phyloP scores from a whole-genome alignment of 53 echinoderm and acorn worm species.

The Actinopyga echinites region DNA sequence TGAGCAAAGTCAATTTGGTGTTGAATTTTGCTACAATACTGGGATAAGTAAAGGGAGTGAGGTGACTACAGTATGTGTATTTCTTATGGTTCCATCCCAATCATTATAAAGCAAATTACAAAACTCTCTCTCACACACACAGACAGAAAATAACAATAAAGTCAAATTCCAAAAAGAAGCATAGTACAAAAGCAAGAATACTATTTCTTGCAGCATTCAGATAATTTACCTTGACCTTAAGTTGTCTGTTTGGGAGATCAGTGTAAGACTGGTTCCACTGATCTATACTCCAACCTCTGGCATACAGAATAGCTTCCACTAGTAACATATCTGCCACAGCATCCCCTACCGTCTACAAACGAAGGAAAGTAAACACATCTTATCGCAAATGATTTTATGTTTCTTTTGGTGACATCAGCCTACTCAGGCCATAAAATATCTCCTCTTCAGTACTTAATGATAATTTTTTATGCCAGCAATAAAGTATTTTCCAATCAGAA shows the following conservation, averaged over 20 bases:
- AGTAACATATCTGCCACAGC: conserved; percentile 84
- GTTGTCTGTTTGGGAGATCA: conserved; percentile 94
- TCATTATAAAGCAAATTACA: too few species aligned
- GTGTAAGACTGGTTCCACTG: conserved; percentile 86
- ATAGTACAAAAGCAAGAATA: not conserved
- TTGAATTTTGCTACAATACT: too few species aligned
- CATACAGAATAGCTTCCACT: conserved; percentile 79
- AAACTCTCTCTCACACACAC: too few species aligned
- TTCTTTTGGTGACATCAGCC: not conserved
- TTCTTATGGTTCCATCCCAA: too few species aligned
- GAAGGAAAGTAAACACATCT: not conserved
- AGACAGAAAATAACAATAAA: too few species aligned
- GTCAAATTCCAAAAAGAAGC: too few species aligned
- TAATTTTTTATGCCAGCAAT: not conserved
- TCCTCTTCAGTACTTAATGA: too few species aligned
- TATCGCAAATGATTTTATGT: not conserved
- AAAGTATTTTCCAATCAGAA: not conserved
- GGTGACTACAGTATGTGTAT: too few species aligned
- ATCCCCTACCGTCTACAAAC: conserved; percentile 87
- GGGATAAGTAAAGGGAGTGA: too few species aligned
- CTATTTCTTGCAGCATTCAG: not conserved
- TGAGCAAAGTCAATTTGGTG: too few species aligned
- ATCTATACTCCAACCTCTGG: conserved; percentile 66
- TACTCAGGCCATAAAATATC: too few species aligned
- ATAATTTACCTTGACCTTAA: conserved; percentile 86